These are phyloP conservation scores for Cylas formicarius DNA, from an alignment of 1,140 invertebrate genomes.

Conservation along the genomic window DNA sequence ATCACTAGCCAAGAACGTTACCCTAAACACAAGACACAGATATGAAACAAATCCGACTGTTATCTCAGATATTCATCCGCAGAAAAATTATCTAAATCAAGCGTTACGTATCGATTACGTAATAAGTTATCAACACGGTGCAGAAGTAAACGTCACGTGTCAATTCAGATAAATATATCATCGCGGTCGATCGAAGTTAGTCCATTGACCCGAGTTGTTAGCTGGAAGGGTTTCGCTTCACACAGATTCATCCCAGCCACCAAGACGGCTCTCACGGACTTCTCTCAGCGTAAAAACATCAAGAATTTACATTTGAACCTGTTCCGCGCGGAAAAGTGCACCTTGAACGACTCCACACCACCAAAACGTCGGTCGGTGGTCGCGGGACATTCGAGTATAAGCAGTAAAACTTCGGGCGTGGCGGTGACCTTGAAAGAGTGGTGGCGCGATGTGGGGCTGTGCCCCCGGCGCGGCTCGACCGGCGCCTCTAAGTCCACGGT, in stretches of 20 bases:
- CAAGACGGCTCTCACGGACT: slow-evolving; percentile 27
- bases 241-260: background rate
- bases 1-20: too few species aligned
- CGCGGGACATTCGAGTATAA: slow-evolving; percentile 22
- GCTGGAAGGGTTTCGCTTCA: too few species aligned
- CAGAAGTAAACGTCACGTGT: too few species aligned
- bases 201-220: too few species aligned
- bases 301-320: slow-evolving; percentile 20
- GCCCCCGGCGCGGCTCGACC: slow-evolving; percentile 35
- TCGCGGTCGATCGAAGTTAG: too few species aligned
- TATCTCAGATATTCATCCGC: too few species aligned
- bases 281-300: slow-evolving; percentile 9
- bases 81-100: too few species aligned
- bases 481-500: slow-evolving; percentile 11
- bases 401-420: slow-evolving; percentile 38
- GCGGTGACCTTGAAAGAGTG: slow-evolving; percentile 42
- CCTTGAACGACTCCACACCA: slow-evolving; percentile 1
- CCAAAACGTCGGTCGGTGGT: slow-evolving; percentile 3
- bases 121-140: too few species aligned
- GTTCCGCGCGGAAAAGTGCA: slow-evolving; percentile 16
- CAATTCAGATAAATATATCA: too few species aligned
- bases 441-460: slow-evolving; percentile 44
- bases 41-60: too few species aligned
- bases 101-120: too few species aligned
- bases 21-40: too few species aligned